Conservation (phyloP, 2,888 invertebrate genomes). For the Plebejus anna region DNA sequence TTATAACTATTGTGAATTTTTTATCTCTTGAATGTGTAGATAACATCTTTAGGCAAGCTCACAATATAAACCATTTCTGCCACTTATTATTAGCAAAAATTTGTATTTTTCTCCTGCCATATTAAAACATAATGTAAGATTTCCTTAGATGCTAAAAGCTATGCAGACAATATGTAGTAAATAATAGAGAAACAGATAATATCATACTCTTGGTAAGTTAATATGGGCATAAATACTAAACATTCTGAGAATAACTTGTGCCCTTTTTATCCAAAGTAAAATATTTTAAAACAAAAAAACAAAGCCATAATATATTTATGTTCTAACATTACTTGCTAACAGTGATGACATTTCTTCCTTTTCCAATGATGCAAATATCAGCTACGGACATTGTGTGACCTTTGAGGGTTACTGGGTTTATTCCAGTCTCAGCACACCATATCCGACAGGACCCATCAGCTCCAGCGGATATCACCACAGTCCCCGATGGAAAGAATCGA, state of each 20-base stretch:
- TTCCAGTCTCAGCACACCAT: slow-evolving; percentile 85
- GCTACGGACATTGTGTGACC: slow-evolving; percentile 84
- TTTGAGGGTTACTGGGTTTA: slow-evolving; percentile 82
- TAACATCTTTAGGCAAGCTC: no score
- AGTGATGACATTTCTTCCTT: slow-evolving; percentile 84
- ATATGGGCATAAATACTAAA: no score
- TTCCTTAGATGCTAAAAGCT: no score
- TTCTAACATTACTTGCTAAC: slow-evolving; percentile 76
- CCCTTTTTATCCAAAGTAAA: background rate
- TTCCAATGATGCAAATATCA: slow-evolving; percentile 82
- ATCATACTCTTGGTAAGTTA: no score
- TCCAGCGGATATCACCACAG: slow-evolving; percentile 83
- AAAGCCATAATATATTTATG: background rate
- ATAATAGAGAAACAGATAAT: no score
- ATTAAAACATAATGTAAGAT: no score
- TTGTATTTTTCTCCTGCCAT: no score
- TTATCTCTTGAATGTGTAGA: no score
- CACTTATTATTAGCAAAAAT: no score
- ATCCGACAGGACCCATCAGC: slow-evolving; percentile 84
- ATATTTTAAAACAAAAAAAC: background rate
- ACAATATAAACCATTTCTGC: no score
- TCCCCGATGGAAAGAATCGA: slow-evolving; percentile 85
- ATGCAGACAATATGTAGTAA: no score
- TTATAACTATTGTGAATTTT: background rate
- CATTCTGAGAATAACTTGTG: no score